Conservation (phyloP, 2,888 invertebrate genomes). For the Drosophila nigricruria region DNA sequence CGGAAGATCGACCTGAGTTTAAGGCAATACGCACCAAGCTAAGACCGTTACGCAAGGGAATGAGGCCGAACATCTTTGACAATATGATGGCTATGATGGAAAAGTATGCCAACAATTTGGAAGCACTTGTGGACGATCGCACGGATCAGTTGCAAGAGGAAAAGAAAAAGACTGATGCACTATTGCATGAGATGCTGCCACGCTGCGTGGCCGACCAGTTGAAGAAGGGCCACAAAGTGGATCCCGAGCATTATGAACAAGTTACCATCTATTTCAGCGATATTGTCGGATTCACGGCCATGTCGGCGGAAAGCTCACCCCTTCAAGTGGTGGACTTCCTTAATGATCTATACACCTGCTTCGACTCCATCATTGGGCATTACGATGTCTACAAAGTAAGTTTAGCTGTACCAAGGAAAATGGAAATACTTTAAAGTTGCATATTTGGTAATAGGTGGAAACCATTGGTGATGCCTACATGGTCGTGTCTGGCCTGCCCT, state of each 20-base stretch:
- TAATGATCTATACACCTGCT: conserved; percentile 97
- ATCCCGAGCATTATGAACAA: conserved; percentile 95
- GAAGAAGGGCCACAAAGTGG: conserved; percentile 94
- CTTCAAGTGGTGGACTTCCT: conserved; percentile 96
- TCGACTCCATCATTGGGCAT: conserved; percentile 96
- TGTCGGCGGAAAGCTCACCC: conserved; percentile 96
- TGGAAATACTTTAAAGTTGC: background rate
- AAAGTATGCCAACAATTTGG: conserved; percentile 97
- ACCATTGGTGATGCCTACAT: conserved; percentile 97
- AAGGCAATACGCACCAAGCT: conserved; percentile 92
- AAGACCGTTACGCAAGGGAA: conserved; percentile 93
- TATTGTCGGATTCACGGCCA: conserved; percentile 96
- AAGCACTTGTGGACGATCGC: conserved; percentile 96
- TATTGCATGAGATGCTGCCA: conserved; percentile 95
- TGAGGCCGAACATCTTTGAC: conserved; percentile 98
- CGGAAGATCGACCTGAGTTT: conserved; percentile 93
- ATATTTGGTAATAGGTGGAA: conserved; percentile 86
- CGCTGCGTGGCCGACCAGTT: conserved; percentile 96
- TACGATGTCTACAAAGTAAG: conserved; percentile 95
- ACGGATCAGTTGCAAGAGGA: conserved; percentile 97
- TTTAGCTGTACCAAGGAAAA: background rate
- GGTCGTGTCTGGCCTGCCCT: conserved; percentile 96
- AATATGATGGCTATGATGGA: conserved; percentile 99
- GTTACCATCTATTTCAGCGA: conserved; percentile 97
- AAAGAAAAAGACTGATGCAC: conserved; percentile 97